Percentiles rank a stretch among this genome's conserved stretches.
phyloP scores from a whole-genome alignment of 1,140 invertebrate species.

The Ganaspis sp. region DNA sequence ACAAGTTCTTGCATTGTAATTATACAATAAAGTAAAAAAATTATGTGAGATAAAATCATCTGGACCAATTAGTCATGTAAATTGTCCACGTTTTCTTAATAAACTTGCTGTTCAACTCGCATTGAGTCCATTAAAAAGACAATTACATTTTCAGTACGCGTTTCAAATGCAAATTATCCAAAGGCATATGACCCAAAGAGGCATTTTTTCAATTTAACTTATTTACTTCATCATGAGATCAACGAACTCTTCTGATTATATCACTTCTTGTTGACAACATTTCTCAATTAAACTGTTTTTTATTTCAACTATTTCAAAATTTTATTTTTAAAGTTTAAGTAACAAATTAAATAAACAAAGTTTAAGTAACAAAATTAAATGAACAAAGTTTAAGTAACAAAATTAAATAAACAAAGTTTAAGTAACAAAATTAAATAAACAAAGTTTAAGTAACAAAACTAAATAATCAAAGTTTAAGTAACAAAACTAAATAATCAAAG shows the following conservation, averaged over 20 bases:
- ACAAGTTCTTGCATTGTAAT: not conserved
- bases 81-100: not conserved
- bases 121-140: not conserved
- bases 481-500: too few relatives aligned
- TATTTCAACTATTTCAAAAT: not conserved
- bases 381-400: too few relatives aligned
- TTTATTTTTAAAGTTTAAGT: too few relatives aligned
- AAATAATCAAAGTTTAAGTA: too few relatives aligned
- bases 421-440: too few relatives aligned
- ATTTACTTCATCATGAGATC: conserved; percentile 6
- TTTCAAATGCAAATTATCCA: conserved; percentile 13
- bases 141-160: conserved; percentile 1
- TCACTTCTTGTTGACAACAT: not conserved
- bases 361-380: too few relatives aligned
- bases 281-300: not conserved
- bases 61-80: conserved; percentile 14
- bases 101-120: not conserved
- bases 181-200: not conserved
- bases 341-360: too few relatives aligned
- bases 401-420: too few relatives aligned
- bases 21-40: not conserved
- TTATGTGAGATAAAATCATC: not conserved
- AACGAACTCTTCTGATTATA: not conserved
- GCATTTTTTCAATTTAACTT: not conserved
- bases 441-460: too few relatives aligned